phyloP scores from a whole-genome alignment of 1,140 invertebrate genomes.

The Eulimnadia texana region DNA sequence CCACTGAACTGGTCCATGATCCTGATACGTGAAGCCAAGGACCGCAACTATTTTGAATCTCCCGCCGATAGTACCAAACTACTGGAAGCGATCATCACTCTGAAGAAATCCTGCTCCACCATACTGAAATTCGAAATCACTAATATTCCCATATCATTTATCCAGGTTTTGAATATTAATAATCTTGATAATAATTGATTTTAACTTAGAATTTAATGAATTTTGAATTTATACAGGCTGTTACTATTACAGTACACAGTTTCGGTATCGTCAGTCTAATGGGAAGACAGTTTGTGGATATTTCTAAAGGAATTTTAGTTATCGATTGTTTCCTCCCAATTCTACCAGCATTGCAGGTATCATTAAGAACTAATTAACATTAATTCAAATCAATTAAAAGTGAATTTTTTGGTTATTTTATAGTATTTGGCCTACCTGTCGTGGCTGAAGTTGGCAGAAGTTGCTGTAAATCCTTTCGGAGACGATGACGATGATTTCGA shows the following conservation, averaged over 20 bases:
- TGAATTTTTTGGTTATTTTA: not conserved
- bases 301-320: not conserved
- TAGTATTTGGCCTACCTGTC: slow-evolving; percentile 12
- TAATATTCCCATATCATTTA: slow-evolving; percentile 8
- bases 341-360: slow-evolving; percentile 12
- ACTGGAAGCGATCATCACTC: not conserved
- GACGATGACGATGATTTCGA: slow-evolving; percentile 17
- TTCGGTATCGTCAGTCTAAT: slow-evolving; percentile 11
- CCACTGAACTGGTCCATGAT: slow-evolving; percentile 4
- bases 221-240: not conserved
- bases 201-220: not conserved
- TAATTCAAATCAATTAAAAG: not conserved
- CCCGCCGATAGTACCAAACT: slow-evolving; percentile 2
- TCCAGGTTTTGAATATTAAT: slow-evolving; percentile 5
- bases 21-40: not conserved
- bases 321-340: slow-evolving; percentile 2
- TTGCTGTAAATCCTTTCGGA: slow-evolving; percentile 13
- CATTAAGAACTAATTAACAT: not conserved
- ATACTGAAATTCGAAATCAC: slow-evolving; percentile 12
- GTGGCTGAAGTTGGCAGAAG: slow-evolving; percentile 13
- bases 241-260: slow-evolving; percentile 11
- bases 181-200: not conserved
- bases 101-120: slow-evolving; percentile 9
- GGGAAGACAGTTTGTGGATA: slow-evolving; percentile 12
- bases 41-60: not conserved